These are phyloP conservation scores for Nemopilema nomurai DNA, from an alignment of 30 jellyfish, hydroid and myxozoan species.

Conservation along the genomic window DNA sequence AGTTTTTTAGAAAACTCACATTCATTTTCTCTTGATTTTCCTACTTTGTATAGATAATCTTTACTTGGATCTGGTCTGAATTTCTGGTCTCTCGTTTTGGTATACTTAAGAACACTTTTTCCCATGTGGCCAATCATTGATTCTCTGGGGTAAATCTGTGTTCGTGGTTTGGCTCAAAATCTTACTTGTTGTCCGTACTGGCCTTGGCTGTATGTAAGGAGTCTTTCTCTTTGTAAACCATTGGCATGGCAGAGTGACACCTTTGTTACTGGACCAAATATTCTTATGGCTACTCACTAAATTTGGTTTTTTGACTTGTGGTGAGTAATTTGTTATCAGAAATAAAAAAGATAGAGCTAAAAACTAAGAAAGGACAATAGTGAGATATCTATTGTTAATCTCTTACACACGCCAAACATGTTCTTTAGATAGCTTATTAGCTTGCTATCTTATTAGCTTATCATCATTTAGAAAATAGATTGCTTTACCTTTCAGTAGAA, in stretches of 20 bases:
- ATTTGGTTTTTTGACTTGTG: slow-evolving; percentile 16
- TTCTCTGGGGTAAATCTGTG: slow-evolving; percentile 38
- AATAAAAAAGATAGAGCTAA: background rate
- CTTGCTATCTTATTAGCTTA: background rate
- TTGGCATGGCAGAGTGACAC: slow-evolving; percentile 27
- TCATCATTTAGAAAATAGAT: too few relatives aligned
- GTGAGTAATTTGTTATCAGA: slow-evolving; percentile 28
- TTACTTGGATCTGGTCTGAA: slow-evolving; percentile 65
- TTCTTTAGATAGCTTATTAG: background rate
- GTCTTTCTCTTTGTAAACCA: slow-evolving; percentile 7
- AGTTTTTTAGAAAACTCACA: background rate
- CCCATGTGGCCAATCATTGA: slow-evolving; percentile 42
- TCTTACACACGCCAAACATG: background rate
- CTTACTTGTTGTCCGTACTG: slow-evolving; percentile 45
- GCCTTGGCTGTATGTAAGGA: slow-evolving; percentile 37
- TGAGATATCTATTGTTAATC: background rate
- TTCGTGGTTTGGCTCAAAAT: slow-evolving; percentile 57
- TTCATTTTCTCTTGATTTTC: slow-evolving; percentile 38
- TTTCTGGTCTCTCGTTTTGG: slow-evolving; percentile 72
- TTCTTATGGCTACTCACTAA: slow-evolving; percentile 35
- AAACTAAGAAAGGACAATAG: background rate
- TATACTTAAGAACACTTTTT: slow-evolving; percentile 30
- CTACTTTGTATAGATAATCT: slow-evolving; percentile 55
- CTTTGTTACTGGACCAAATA: slow-evolving; percentile 19
- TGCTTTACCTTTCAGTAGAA: background rate